A percentile compares a stretch with the other conserved stretches of the same genome.
phyloP scores from a whole-genome alignment of 2,113 vertebrate genomes.

The Theropithecus gelada region DNA sequence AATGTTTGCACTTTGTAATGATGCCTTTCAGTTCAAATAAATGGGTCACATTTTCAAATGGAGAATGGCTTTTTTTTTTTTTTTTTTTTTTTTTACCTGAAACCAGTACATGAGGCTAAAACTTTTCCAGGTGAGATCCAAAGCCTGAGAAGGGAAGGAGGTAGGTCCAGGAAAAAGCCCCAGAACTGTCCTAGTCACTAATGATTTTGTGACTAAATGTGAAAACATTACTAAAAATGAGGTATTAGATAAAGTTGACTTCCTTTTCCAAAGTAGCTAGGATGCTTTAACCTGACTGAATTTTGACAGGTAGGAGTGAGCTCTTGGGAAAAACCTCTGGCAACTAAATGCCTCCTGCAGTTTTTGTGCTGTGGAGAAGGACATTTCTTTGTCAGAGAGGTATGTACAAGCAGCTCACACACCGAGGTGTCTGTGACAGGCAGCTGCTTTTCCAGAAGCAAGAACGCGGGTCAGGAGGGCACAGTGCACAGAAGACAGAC shows the following conservation, averaged over 20 bases:
- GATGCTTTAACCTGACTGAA: not conserved
- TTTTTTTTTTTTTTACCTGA: not conserved
- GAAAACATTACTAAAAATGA: fast-evolving
- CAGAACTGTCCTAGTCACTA: fast-evolving
- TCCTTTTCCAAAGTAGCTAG: fast-evolving
- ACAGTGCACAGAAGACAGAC: fast-evolving
- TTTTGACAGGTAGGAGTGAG: not conserved
- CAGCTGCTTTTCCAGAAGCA: not conserved
- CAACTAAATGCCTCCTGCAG: not conserved
- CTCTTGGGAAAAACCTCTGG: not conserved
- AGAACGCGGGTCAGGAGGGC: not conserved
- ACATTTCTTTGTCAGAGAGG: not conserved
- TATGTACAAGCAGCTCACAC: too few species aligned
- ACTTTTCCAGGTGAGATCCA: fast-evolving
- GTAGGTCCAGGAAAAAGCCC: fast-evolving
- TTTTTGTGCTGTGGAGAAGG: not conserved
- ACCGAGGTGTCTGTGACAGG: too few species aligned
- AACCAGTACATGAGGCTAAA: fast-evolving
- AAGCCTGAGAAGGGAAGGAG: not conserved
- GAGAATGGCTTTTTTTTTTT: slow-evolving; percentile 28
- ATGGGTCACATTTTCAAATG: slow-evolving; percentile 80
- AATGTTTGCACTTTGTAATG: slow-evolving; percentile 87
- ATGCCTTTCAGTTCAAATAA: slow-evolving; percentile 87
- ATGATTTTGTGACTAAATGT: not conserved
- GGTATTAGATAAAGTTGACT: fast-evolving